Evolutionary conservation across 2,797 vertebrate species (phyloP).

Genomic region (Mus caroli): DNA sequence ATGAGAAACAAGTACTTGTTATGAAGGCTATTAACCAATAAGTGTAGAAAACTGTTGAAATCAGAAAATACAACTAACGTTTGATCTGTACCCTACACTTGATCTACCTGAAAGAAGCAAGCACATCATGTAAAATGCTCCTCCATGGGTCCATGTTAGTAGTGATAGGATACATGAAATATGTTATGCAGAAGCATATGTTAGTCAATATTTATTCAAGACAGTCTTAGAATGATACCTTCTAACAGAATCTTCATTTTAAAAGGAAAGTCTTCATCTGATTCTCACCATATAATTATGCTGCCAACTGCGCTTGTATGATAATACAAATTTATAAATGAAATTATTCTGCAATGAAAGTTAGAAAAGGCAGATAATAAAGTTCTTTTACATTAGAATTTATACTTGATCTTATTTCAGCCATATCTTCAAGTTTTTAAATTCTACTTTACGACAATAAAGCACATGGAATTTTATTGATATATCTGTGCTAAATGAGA

Average conservation of each 20-base stretch:
- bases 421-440: neutral
- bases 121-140: neutral
- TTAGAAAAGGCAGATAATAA: neutral
- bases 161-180: conserved; percentile 36
- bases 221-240: neutral
- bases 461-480: conserved; percentile 1
- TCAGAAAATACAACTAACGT: neutral
- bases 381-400: neutral
- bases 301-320: conserved; percentile 3
- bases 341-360: conserved; percentile 35
- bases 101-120: neutral
- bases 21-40: neutral
- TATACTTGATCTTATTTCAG: conserved; percentile 5
- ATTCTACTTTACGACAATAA: conserved; percentile 5
- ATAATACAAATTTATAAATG: conserved; percentile 14
- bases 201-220: conserved; percentile 6
- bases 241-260: neutral
- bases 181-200: neutral
- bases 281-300: neutral
- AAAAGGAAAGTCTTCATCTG: neutral
- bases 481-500: neutral
- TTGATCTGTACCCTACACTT: neutral
- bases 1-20: neutral
- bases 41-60: conserved; percentile 10
- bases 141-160: neutral